Evolutionary conservation across 2,888 invertebrate species (phyloP).

Genomic region (Epirrhoe alternata): DNA sequence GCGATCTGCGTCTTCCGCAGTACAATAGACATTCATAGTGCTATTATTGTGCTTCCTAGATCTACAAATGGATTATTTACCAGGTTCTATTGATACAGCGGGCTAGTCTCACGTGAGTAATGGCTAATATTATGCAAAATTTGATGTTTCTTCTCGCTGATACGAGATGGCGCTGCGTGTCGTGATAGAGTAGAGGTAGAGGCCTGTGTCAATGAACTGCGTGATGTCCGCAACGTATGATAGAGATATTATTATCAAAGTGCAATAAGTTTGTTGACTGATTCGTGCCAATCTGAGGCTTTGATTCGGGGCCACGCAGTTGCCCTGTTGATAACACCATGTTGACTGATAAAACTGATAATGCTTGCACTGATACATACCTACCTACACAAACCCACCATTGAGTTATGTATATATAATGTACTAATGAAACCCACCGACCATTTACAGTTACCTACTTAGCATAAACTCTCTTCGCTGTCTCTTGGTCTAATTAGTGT

Average conservation of each 20-base stretch:
- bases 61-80: constrained; percentile 56
- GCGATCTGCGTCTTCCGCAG: constrained; percentile 58
- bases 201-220: constrained; percentile 73
- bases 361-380: background rate
- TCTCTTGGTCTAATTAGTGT: no score
- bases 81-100: constrained; percentile 55
- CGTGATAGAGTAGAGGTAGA: constrained; percentile 42
- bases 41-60: constrained; percentile 57
- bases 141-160: constrained; percentile 51
- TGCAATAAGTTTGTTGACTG: constrained; percentile 54
- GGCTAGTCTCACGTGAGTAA: constrained; percentile 72
- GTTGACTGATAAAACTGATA: constrained; percentile 11
- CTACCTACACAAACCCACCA: no score
- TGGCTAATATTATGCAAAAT: constrained; percentile 49
- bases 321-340: constrained; percentile 27
- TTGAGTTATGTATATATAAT: background rate
- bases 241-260: constrained; percentile 58
- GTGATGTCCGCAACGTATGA: constrained; percentile 52
- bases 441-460: no score
- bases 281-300: constrained; percentile 36
- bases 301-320: constrained; percentile 41
- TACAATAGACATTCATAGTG: constrained; percentile 60
- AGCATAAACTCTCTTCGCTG: no score
- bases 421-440: no score
- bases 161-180: constrained; percentile 77